Evolutionary conservation across 2,113 vertebrate genomes (phyloP).

Genomic region (Anoplopoma fimbria): DNA sequence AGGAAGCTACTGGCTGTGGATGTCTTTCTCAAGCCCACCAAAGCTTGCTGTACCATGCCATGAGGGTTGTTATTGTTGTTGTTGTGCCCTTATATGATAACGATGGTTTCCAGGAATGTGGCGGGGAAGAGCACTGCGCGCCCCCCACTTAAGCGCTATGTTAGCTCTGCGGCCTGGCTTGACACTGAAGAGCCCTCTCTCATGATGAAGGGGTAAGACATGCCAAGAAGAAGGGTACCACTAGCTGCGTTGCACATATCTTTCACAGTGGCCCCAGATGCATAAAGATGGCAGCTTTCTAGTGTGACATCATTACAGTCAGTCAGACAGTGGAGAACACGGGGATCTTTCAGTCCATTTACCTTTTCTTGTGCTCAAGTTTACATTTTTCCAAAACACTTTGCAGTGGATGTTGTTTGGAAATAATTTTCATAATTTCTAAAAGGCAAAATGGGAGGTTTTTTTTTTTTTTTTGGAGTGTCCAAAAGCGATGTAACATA

Average conservation of each 20-base stretch:
- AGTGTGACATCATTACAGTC: not conserved
- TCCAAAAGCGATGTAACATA: not conserved
- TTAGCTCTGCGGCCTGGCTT: constrained; percentile 91
- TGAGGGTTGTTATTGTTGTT: constrained; percentile 55
- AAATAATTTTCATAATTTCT: not conserved
- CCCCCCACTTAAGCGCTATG: constrained; percentile 90
- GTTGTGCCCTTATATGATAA: constrained; percentile 68
- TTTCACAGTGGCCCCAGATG: constrained; percentile 18
- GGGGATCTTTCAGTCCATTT: not conserved
- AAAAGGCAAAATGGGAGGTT: not conserved
- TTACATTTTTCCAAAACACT: not conserved
- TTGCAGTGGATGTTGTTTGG: not conserved
- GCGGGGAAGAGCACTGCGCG: constrained; percentile 86
- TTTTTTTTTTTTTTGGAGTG: too few species aligned
- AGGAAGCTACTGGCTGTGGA: not conserved
- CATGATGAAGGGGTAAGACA: constrained; percentile 89
- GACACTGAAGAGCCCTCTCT: constrained; percentile 85
- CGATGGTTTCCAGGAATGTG: constrained; percentile 84
- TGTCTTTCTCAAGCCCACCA: not conserved
- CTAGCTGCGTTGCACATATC: constrained; percentile 19
- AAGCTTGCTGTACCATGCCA: constrained; percentile 13
- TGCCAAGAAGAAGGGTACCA: constrained; percentile 16
- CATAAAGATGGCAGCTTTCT: constrained; percentile 53
- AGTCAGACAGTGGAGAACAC: too few species aligned
- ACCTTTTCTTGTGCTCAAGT: not conserved